Percentiles rank a stretch among this genome's conserved stretches.
These are phyloP conservation scores for Typhlichthys subterraneus DNA, from an alignment of 2,797 vertebrate genomes.

Conservation along the genomic window DNA sequence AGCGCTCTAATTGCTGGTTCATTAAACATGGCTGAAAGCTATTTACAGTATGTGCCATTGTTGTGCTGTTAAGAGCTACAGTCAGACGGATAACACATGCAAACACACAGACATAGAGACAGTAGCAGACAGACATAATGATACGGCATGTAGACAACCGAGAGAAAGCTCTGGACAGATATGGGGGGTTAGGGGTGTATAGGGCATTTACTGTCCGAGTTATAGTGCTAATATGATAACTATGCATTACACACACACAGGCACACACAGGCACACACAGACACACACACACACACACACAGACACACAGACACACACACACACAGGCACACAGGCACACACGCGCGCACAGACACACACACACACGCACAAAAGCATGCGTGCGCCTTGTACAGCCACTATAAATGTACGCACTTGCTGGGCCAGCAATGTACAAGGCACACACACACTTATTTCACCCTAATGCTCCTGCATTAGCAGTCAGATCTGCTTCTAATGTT, in stretches of 20 bases:
- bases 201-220: constrained; percentile 61
- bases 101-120: constrained; percentile 9
- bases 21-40: too few species aligned
- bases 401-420: background rate
- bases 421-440: background rate
- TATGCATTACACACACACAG: constrained; percentile 47
- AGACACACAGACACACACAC: background rate
- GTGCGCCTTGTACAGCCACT: background rate
- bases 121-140: constrained; percentile 11
- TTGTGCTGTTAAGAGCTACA: background rate
- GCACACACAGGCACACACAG: background rate
- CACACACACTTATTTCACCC: constrained; percentile 53
- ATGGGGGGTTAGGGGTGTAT: constrained; percentile 43
- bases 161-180: constrained; percentile 36
- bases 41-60: too few species aligned
- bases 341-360: background rate
- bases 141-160: constrained; percentile 16
- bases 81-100: constrained; percentile 11
- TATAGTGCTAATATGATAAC: constrained; percentile 64
- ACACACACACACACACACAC: constrained; percentile 7
- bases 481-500: constrained; percentile 70
- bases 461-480: constrained; percentile 59
- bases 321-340: background rate
- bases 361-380: background rate
- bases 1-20: too few species aligned